Base-by-base conservation (phyloP, 2,888 invertebrate genomes). In the Pyralis farinalis region DNA sequence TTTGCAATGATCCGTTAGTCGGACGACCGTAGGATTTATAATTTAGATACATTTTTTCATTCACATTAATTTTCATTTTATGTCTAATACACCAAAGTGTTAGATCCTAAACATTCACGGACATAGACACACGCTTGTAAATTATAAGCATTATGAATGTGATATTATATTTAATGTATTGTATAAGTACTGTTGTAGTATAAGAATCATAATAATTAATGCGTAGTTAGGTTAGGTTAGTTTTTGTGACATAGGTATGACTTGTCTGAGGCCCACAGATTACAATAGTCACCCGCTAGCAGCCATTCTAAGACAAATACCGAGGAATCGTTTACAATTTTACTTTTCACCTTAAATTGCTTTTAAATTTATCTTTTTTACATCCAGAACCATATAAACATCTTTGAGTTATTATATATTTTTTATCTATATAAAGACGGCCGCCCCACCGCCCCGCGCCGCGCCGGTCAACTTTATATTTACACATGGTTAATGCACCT, bases 401-500 rank as follows among this genome's bases (percentile, higher is more conserved):
- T 89, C 88, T 89, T 89, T 86, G 82, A 84, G 84, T 88, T 81
- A 87, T 84, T 82, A 86, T 87, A 79, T 87, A 86, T 84, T 84
- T 84, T 87, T 88, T 87, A 87, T 86, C 88, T 90, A 88, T 82
- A 85, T 83, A 86, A 77, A 51, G 76, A 72, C 61, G 61, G 53
- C 70, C 71, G 58, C 74, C 47, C 71, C 73, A 64, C 73, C 74
- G 72, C 73, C 70, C 63, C 68, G 56, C 47, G 49, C 55, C 62
- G 61, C 67, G 58, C 67, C 75, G 63, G 51, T 71, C 71, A 76
- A 74, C 78, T 81, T 84, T 77, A 83, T 92, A 90, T 90, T 90
- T 92, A 92, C 92, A 92, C 91, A 91, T 91, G 91, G 91, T 91
- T 91, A 91, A 91, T 92, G 92, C 80, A 90, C 91, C 92, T 92